Percentiles rank a stretch among this genome's conserved stretches.
phyloP scores from a whole-genome alignment of 2,113 vertebrate species.

The Cebus imitator region DNA sequence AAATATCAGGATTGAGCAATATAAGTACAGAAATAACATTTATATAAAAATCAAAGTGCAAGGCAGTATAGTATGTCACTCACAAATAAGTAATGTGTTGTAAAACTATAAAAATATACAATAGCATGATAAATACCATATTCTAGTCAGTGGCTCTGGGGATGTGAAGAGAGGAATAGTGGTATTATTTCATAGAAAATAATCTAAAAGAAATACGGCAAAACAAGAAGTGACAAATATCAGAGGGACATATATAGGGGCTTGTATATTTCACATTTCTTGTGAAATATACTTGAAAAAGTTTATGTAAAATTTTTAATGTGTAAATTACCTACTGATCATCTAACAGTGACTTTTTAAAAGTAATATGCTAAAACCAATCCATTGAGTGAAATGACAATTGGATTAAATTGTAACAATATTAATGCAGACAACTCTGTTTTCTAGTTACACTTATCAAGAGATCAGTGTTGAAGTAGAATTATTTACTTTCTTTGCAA shows the following conservation, averaged over 20 bases:
- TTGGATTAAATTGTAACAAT: neutral
- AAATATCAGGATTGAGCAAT: neutral
- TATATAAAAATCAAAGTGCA: neutral
- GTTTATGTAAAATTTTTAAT: neutral
- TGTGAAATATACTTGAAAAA: neutral
- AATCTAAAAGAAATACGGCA: neutral
- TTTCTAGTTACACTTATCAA: neutral
- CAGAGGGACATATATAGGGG: neutral
- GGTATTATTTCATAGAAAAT: slow-evolving; percentile 4
- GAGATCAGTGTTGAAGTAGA: neutral
- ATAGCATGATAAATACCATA: neutral
- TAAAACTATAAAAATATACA: neutral
- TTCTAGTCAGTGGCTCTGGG: neutral
- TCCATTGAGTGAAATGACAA: neutral
- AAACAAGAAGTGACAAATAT: neutral
- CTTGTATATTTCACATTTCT: neutral
- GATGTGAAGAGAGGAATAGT: neutral
- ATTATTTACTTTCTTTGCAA: neutral
- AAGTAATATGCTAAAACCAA: neutral
- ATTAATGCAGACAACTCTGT: neutral
- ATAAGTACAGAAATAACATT: neutral
- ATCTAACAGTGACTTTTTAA: neutral
- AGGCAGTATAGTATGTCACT: neutral
- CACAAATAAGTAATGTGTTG: neutral
- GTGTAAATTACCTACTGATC: neutral